These are phyloP conservation scores for Cataglyphis cursor DNA, from an alignment of 2,888 invertebrate species.

Conservation along the genomic window DNA sequence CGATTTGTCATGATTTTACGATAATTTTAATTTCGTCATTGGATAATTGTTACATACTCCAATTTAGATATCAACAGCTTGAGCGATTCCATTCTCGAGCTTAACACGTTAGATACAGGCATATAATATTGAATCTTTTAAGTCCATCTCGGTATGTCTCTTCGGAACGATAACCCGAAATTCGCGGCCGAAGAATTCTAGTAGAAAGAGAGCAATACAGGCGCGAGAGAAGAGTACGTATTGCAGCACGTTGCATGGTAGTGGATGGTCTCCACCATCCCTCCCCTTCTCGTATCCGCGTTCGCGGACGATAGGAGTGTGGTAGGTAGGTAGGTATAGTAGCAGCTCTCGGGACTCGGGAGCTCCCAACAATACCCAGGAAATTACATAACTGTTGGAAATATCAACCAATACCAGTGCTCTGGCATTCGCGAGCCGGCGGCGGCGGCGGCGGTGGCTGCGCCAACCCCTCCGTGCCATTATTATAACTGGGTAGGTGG, in stretches of 20 bases:
- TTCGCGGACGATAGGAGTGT: conserved; percentile 65
- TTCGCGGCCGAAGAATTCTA: conserved; percentile 47
- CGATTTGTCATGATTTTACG: not conserved
- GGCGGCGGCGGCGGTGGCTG: conserved; percentile 67
- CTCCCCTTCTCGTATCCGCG: conserved; percentile 43
- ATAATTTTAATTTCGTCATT: not conserved
- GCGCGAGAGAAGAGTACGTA: conserved; percentile 25
- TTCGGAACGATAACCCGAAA: conserved; percentile 34
- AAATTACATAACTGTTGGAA: conserved; percentile 87
- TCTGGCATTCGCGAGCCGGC: conserved; percentile 77
- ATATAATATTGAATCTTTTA: conserved; percentile 20
- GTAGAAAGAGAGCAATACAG: conserved; percentile 35
- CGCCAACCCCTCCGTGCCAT: conserved; percentile 79
- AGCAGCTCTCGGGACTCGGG: conserved; percentile 78
- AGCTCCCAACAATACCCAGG: conserved; percentile 85
- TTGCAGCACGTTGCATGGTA: conserved; percentile 38
- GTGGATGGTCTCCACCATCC: conserved; percentile 60
- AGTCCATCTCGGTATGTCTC: conserved; percentile 35
- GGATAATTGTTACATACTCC: not conserved
- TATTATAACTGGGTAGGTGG: conserved; percentile 86
- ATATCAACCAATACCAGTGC: conserved; percentile 86
- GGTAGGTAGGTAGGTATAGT: conserved; percentile 57
- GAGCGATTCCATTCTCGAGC: conserved; percentile 9
- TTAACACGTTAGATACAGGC: not conserved
- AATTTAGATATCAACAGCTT: conserved; percentile 1